Conservation (phyloP, 2,113 vertebrate genomes). For the Martes martes region DNA sequence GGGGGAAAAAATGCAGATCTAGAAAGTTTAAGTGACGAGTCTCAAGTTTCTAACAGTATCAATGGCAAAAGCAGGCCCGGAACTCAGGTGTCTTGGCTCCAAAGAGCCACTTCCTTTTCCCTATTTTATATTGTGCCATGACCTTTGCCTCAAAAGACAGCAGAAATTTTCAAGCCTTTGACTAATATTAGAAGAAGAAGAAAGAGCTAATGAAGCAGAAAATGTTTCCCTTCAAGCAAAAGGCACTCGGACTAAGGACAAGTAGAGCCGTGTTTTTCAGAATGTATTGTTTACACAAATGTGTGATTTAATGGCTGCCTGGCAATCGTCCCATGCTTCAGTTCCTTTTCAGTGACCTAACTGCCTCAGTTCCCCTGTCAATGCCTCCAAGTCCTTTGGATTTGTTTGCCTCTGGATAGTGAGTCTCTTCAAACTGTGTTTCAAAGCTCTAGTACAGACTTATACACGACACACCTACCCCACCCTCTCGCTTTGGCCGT, state of each 20-base stretch:
- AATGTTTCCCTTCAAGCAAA: not conserved
- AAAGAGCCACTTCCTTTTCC: not conserved
- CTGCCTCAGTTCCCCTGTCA: not conserved
- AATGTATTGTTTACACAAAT: not conserved
- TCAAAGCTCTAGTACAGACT: not conserved
- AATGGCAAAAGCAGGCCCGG: not conserved
- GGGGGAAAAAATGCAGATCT: not conserved
- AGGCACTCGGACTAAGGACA: not conserved
- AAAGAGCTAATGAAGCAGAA: not conserved
- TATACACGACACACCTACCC: not conserved
- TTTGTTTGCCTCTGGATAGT: not conserved
- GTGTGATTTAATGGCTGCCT: not conserved
- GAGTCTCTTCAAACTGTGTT: not conserved
- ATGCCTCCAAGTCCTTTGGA: not conserved
- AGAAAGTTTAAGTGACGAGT: not conserved
- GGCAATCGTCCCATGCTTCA: not conserved
- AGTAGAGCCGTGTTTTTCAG: not conserved
- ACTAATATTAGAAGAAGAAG: not conserved
- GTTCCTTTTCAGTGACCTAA: not conserved
- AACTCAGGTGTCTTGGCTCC: not conserved
- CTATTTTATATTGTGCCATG: not conserved
- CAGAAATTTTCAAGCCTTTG: not conserved
- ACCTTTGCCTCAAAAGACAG: not conserved
- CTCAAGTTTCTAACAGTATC: not conserved
- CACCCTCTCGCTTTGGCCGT: not conserved